phyloP scores from a whole-genome alignment of 2,797 vertebrate species.

The Serranus cabrilla region DNA sequence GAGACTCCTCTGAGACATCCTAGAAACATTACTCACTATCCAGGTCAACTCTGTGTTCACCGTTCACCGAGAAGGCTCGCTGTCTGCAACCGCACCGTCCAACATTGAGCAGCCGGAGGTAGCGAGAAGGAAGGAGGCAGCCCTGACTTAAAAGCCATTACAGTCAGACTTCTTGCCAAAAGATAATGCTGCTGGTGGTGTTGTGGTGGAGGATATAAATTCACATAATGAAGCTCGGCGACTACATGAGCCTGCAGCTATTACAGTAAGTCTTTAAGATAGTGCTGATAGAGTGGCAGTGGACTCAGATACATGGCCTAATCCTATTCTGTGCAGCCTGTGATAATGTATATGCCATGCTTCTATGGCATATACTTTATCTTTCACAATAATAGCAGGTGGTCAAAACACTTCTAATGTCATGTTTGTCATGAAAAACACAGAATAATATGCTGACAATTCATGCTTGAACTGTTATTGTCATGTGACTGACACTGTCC shows the following conservation, averaged over 20 bases:
- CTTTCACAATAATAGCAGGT: slow-evolving; percentile 35
- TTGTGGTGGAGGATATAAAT: slow-evolving; percentile 45
- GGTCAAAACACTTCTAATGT: background rate
- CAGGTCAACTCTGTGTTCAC: slow-evolving; percentile 69
- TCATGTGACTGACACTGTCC: slow-evolving; percentile 61
- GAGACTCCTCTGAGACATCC: slow-evolving; percentile 66
- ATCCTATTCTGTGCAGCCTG: slow-evolving; percentile 34
- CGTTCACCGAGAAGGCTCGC: slow-evolving; percentile 36
- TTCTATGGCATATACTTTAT: too few species aligned
- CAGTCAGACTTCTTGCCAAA: slow-evolving; percentile 27
- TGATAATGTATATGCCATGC: slow-evolving; percentile 14
- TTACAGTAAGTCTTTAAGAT: slow-evolving; percentile 64
- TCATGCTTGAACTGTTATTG: slow-evolving; percentile 45
- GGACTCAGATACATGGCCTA: slow-evolving; percentile 42
- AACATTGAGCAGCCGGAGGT: slow-evolving; percentile 20
- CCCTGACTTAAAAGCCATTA: slow-evolving; percentile 47
- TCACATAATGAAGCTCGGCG: slow-evolving; percentile 40
- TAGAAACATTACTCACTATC: slow-evolving; percentile 67
- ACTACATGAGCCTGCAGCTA: slow-evolving; percentile 49
- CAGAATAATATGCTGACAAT: slow-evolving; percentile 9
- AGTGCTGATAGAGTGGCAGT: slow-evolving; percentile 51
- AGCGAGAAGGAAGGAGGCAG: slow-evolving; percentile 5
- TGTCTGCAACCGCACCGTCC: slow-evolving; percentile 32
- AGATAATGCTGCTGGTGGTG: slow-evolving; percentile 41
- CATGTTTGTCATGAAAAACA: background rate